phyloP scores from a whole-genome alignment of 2,113 vertebrate genomes.

The Thunnus maccoyii region DNA sequence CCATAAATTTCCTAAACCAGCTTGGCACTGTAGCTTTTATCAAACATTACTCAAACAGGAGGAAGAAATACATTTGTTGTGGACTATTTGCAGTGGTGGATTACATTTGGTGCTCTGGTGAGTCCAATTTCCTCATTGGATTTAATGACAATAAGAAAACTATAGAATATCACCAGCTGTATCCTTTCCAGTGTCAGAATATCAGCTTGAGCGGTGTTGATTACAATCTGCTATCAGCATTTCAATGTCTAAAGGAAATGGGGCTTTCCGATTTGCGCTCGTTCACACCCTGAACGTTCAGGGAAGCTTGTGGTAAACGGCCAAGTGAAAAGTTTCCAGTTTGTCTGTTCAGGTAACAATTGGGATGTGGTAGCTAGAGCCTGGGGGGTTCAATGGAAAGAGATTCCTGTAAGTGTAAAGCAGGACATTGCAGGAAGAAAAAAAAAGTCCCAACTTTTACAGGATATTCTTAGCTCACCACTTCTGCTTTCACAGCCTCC shows the following conservation, averaged over 20 bases:
- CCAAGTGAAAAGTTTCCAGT: constrained; percentile 3
- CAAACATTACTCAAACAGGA: too few species aligned
- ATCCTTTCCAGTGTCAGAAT: background rate
- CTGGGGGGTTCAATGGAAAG: constrained; percentile 1
- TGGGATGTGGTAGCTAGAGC: background rate
- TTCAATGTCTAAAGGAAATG: background rate
- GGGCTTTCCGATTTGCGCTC: background rate
- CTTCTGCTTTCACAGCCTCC: background rate
- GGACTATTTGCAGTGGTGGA: constrained; percentile 9
- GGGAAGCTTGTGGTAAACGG: background rate
- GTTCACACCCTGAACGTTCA: background rate
- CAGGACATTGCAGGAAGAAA: background rate
- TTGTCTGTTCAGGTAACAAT: constrained; percentile 35
- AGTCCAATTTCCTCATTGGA: background rate
- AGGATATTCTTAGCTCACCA: background rate
- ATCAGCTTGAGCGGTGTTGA: constrained; percentile 23
- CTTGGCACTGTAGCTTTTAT: too few species aligned
- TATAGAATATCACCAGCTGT: background rate
- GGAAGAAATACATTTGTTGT: background rate
- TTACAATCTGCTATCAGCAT: constrained; percentile 20
- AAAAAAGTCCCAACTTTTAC: background rate
- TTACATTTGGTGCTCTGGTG: background rate
- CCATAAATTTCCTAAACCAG: too few species aligned
- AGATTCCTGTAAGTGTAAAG: background rate
- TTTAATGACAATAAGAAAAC: background rate